A percentile compares a stretch with the other conserved stretches of the same genome.
These are phyloP conservation scores for Syrrhaptes paradoxus DNA, from an alignment of 2,113 vertebrate genomes.

Conservation along the genomic window DNA sequence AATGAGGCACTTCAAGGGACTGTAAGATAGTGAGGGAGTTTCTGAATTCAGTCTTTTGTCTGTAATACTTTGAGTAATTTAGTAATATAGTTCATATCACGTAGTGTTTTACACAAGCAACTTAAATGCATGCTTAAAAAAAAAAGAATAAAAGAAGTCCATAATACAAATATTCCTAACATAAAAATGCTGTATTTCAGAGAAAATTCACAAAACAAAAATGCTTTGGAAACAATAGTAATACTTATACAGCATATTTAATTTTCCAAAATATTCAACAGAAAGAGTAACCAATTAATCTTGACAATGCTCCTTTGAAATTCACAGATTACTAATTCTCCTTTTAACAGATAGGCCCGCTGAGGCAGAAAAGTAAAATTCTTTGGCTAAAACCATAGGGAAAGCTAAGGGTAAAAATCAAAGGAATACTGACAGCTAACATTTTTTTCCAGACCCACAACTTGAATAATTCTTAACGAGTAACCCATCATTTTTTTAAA, in stretches of 20 bases:
- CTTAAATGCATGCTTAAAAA: not conserved
- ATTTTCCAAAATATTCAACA: not conserved
- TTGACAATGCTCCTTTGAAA: not conserved
- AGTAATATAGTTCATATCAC: not conserved
- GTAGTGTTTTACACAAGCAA: not conserved
- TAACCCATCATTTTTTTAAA: not conserved
- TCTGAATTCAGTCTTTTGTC: not conserved
- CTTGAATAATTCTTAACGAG: not conserved
- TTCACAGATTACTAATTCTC: not conserved
- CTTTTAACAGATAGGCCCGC: not conserved
- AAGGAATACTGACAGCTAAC: not conserved
- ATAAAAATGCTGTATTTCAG: not conserved
- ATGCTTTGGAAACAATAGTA: not conserved
- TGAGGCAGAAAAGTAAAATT: not conserved
- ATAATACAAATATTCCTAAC: not conserved
- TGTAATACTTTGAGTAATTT: not conserved
- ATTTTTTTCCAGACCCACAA: not conserved
- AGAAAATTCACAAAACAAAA: not conserved
- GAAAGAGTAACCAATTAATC: not conserved
- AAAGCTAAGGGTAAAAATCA: not conserved
- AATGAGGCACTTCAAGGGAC: slow-evolving; percentile 2
- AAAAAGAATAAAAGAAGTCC: not conserved
- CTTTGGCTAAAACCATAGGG: not conserved
- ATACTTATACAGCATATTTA: not conserved
- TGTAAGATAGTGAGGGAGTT: not conserved